Base-by-base conservation (phyloP, 2,888 invertebrate genomes). In the Tetheella fluctuosa region DNA sequence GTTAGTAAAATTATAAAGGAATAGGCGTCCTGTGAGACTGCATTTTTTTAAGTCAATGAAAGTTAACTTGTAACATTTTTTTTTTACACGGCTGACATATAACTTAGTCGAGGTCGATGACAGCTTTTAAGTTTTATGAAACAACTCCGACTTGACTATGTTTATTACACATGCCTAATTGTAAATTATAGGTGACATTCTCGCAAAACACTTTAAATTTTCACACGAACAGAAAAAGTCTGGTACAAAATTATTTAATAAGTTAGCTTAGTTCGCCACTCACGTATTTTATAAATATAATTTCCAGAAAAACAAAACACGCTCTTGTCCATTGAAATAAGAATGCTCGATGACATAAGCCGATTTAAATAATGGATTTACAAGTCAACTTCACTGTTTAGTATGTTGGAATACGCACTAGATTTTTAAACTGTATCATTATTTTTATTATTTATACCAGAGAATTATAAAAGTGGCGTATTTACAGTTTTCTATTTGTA, bases 121-220 rank as follows among this genome's bases (percentile, higher is more conserved):
- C 10, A 39, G 39, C n/a, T 39, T 39, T 39, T n/a, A 39, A n/a
- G 39, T 39, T 39, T 39, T 39, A n/a, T 39, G n/a, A 39, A 39
- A 39, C 5, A 39, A 39, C n/a, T 42, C 17, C 42, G 6, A 42
- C n/a, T 39, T 42, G 17, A 4, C 0, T 42, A 42, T 42, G 17
- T 4, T 48, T 39, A 39, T 39, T 20, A 48, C 20, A 48, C 48
- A 48, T 48, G 48, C n/a, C 28, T 54, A 54, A 54, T 34, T 54
- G 30, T 28, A 30, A 54, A 54, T 54, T 48, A 10, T 1, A 48
- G 48, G 20, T 48, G 48, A 20, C 48, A 48, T 8, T 48, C 20
- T 20, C 48, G 20, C 1, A 48, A 48, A 34, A 12, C 13, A 39
- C 39, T 48, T 34, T 4, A 34, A 48, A 20, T 48, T 48, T 48